Percentiles rank a stretch among this genome's conserved stretches.
Conservation (phyloP, 2,888 invertebrate genomes). For the Catotricha subobsoleta region DNA sequence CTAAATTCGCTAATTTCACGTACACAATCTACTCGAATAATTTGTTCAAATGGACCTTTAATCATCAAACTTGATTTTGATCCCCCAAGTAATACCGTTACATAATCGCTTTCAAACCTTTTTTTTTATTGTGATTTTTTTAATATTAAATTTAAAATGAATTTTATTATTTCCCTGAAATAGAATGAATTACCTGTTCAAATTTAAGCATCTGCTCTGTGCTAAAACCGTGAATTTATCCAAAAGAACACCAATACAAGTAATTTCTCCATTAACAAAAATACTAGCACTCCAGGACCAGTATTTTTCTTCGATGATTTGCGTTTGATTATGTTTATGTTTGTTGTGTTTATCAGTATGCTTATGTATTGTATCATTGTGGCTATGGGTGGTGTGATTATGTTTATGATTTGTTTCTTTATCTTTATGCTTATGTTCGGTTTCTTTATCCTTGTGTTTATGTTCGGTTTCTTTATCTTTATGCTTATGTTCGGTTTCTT, state of each 20-base stretch:
- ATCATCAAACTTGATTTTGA: slow-evolving; percentile 38
- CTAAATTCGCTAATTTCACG: slow-evolving; percentile 38
- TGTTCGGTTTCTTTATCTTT: no score
- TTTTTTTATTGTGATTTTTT: not conserved
- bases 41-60: slow-evolving; percentile 51
- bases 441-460: no score
- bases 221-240: slow-evolving; percentile 47
- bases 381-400: no score
- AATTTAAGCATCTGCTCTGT: slow-evolving; percentile 34
- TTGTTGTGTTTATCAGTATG: no score
- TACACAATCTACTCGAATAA: slow-evolving; percentile 40
- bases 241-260: slow-evolving; percentile 50
- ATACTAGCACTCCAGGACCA: slow-evolving; percentile 63
- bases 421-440: no score
- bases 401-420: no score
- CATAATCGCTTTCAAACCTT: not conserved
- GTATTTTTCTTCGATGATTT: slow-evolving; percentile 21
- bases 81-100: slow-evolving; percentile 49
- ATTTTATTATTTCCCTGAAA: not conserved
- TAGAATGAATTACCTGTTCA: slow-evolving; percentile 26
- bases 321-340: no score
- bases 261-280: slow-evolving; percentile 48
- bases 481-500: no score
- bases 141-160: slow-evolving; percentile 6
- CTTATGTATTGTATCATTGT: no score